These are phyloP conservation scores for Sebastes schlegelii DNA, from an alignment of 2,113 vertebrate species.

Conservation along the genomic window DNA sequence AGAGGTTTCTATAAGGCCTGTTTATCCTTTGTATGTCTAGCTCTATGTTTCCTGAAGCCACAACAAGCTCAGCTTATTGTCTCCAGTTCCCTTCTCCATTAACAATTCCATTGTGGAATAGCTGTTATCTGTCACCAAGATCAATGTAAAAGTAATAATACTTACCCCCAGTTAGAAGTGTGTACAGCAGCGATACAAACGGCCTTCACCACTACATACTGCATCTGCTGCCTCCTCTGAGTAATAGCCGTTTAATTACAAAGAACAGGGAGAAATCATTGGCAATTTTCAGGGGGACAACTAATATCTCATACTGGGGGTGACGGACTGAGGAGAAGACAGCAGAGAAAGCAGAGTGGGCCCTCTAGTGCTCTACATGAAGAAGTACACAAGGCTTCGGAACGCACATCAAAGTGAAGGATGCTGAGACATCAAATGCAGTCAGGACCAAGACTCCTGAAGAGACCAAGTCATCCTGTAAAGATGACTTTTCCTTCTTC, in stretches of 20 bases:
- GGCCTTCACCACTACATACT: slow-evolving; percentile 43
- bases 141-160: slow-evolving; percentile 65
- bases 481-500: slow-evolving; percentile 22
- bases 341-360: slow-evolving; percentile 33
- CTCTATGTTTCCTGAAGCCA: slow-evolving; percentile 8
- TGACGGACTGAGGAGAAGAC: slow-evolving; percentile 7
- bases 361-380: slow-evolving; percentile 61
- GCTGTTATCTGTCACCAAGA: slow-evolving; percentile 61
- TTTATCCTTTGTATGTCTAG: neutral
- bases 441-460: neutral
- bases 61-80: slow-evolving; percentile 44
- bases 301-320: slow-evolving; percentile 40
- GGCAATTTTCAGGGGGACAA: slow-evolving; percentile 38
- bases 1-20: neutral
- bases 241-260: slow-evolving; percentile 68
- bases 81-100: slow-evolving; percentile 38
- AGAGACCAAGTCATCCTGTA: slow-evolving; percentile 11
- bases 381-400: neutral
- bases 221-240: slow-evolving; percentile 40
- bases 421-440: slow-evolving; percentile 10
- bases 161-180: slow-evolving; percentile 41
- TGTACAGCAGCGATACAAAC: slow-evolving; percentile 42
- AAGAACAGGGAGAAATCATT: slow-evolving; percentile 56
- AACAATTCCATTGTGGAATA: slow-evolving; percentile 31
- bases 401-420: slow-evolving; percentile 11